A percentile compares a stretch with the other conserved stretches of the same genome.
Conservation (phyloP, 2,797 vertebrate genomes). For the Phataginus tetradactyla region DNA sequence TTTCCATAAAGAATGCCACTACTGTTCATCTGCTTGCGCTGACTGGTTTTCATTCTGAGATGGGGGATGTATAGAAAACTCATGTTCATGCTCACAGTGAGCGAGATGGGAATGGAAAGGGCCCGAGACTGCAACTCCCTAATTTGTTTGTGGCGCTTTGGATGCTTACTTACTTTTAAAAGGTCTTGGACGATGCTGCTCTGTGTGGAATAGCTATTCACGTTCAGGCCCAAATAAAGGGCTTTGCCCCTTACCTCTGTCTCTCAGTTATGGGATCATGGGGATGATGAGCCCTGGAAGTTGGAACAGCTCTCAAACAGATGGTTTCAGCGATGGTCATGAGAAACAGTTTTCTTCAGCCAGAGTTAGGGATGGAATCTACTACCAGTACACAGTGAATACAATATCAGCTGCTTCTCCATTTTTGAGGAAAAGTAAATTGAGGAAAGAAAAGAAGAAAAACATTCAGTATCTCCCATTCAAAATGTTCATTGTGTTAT, state of each 20-base stretch:
- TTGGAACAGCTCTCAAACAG: not conserved
- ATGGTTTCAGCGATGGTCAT: not conserved
- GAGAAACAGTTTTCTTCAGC: not conserved
- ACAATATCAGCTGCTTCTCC: not conserved
- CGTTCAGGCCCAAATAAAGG: not conserved
- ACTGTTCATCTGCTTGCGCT: conserved; percentile 22
- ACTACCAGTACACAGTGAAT: not conserved
- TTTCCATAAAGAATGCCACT: conserved; percentile 52
- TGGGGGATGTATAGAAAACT: conserved; percentile 11
- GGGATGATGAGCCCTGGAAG: not conserved
- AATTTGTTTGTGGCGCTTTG: not conserved
- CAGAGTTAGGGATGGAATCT: not conserved
- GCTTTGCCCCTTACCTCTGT: not conserved
- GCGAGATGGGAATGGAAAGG: conserved; percentile 15
- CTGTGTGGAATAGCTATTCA: not conserved
- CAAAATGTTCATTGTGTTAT: not conserved
- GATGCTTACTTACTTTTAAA: not conserved
- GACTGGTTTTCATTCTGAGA: conserved; percentile 51
- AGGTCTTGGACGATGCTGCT: not conserved
- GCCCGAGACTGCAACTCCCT: not conserved
- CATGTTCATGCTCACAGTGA: conserved; percentile 15
- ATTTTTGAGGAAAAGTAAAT: not conserved
- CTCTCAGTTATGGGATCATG: not conserved
- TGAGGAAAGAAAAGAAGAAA: not conserved
- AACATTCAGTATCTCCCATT: not conserved